Evolutionary conservation across 2,113 vertebrate genomes (phyloP).

Genomic region (Mirza zaza): DNA sequence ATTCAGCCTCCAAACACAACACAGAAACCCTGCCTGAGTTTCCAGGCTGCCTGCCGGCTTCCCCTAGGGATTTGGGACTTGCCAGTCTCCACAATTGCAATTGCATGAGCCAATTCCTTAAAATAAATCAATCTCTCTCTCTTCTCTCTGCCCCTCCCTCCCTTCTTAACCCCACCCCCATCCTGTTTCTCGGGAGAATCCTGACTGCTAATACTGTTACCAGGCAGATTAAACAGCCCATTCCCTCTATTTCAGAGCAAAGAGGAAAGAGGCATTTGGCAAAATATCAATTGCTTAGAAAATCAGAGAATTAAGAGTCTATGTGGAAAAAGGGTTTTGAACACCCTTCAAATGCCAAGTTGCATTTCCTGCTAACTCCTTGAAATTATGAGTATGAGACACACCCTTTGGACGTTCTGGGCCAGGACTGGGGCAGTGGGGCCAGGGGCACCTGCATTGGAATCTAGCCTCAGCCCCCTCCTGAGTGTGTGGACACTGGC

Average conservation of each 20-base stretch:
- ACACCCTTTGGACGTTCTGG: neutral
- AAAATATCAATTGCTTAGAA: neutral
- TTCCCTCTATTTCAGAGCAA: neutral
- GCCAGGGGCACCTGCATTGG: neutral
- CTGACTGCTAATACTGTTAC: neutral
- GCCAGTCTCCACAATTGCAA: neutral
- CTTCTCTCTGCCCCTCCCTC: too few species aligned
- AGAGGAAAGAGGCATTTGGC: conserved; percentile 8
- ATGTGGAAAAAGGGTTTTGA: neutral
- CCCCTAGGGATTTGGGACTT: neutral
- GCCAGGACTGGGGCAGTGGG: neutral
- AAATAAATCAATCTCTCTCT: neutral
- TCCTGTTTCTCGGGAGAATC: conserved; percentile 13
- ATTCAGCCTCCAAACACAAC: neutral
- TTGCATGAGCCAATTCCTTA: conserved; percentile 7
- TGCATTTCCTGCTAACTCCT: neutral
- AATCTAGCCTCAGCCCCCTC: neutral
- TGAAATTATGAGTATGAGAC: neutral
- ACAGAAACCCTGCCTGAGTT: neutral
- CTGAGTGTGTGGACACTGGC: neutral
- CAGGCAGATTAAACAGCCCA: neutral
- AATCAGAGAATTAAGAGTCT: conserved; percentile 10
- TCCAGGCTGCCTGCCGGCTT: neutral
- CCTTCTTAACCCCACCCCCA: too few species aligned
- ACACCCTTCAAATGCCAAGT: neutral